A percentile compares a stretch with the other conserved stretches of the same genome.
Conservation (phyloP, 2,797 vertebrate species). For the Discoglossus pictus region DNA sequence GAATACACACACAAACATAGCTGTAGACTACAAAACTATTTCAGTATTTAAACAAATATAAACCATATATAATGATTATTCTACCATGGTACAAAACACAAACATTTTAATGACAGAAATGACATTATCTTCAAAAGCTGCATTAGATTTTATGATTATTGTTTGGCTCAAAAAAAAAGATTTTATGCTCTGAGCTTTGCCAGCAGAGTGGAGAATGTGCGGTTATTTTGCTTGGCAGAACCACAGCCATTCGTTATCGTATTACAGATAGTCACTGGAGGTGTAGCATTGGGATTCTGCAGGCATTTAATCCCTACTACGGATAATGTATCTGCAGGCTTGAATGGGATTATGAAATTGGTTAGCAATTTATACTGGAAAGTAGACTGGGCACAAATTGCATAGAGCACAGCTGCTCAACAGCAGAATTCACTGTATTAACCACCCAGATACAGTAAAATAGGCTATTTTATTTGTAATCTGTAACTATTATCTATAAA, state of each 20-base stretch:
- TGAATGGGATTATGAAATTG: conserved; percentile 16
- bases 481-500: too few relatives aligned
- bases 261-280: neutral
- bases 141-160: conserved; percentile 3
- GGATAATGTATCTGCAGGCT: conserved; percentile 4
- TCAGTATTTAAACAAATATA: too few relatives aligned
- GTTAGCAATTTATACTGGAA: conserved; percentile 9
- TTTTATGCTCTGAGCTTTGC: neutral
- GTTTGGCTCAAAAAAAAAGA: conserved; percentile 3
- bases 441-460: neutral
- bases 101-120: neutral
- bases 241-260: neutral
- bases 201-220: neutral
- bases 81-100: neutral
- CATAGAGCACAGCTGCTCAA: conserved; percentile 5
- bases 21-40: too few relatives aligned
- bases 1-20: too few relatives aligned
- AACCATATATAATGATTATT: conserved; percentile 1
- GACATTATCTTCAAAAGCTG: neutral
- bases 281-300: neutral
- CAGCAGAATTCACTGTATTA: neutral
- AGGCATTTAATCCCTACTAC: neutral
- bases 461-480: too few relatives aligned
- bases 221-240: conserved; percentile 6
- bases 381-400: neutral